These are phyloP conservation scores for Melanotaenia duboulayi DNA, from an alignment of 2,113 vertebrate genomes.

Conservation along the genomic window DNA sequence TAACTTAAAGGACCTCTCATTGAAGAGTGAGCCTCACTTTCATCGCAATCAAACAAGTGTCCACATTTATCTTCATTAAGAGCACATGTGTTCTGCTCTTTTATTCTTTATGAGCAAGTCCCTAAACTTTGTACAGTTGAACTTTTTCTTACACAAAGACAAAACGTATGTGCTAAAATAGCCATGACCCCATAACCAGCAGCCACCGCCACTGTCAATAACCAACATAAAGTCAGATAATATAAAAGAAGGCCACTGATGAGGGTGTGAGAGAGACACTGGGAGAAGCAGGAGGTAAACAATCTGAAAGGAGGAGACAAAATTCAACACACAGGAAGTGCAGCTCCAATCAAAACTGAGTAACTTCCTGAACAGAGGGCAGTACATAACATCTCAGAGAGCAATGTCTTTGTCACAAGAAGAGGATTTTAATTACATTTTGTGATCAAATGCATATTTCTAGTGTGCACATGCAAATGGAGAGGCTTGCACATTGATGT, in stretches of 20 bases:
- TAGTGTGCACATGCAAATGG: background rate
- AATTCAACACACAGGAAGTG: conserved; percentile 76
- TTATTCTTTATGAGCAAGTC: background rate
- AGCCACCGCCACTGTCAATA: conserved; percentile 11
- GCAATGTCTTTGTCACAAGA: conserved; percentile 41
- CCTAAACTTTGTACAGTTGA: background rate
- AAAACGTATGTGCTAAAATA: background rate
- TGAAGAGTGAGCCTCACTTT: conserved; percentile 3
- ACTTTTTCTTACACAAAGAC: background rate
- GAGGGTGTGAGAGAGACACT: conserved; percentile 37
- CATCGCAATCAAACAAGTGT: background rate
- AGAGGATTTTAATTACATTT: conserved; percentile 6
- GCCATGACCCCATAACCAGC: background rate
- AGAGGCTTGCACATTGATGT: background rate
- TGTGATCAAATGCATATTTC: background rate
- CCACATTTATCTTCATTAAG: conserved; percentile 3
- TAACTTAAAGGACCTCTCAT: conserved; percentile 12
- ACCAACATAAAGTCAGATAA: conserved; percentile 32
- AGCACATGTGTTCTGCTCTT: background rate
- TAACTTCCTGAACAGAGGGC: conserved; percentile 78
- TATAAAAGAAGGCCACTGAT: conserved; percentile 18
- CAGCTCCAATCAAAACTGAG: conserved; percentile 74
- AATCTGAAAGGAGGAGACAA: conserved; percentile 72
- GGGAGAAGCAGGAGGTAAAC: conserved; percentile 67
- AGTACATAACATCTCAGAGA: conserved; percentile 51